These are phyloP conservation scores for Mercenaria mercenaria DNA, from an alignment of 1,140 invertebrate genomes.

Conservation along the genomic window DNA sequence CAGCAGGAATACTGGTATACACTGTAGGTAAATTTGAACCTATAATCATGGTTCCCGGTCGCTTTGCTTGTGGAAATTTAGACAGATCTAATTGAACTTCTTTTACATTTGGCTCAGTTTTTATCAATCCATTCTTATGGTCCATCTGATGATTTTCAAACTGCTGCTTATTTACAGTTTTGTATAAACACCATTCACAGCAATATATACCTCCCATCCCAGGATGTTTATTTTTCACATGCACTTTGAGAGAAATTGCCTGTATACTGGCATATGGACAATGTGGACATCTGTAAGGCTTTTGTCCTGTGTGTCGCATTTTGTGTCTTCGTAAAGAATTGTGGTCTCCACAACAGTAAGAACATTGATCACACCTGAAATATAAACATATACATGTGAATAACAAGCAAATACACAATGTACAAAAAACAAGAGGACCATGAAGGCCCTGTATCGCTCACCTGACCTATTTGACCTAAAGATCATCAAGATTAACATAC, in stretches of 20 bases:
- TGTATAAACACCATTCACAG: slow-evolving; percentile 88
- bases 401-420: slow-evolving; percentile 13
- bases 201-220: slow-evolving; percentile 87
- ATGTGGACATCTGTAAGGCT: slow-evolving; percentile 98
- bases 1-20: not conserved
- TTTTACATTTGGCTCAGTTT: slow-evolving; percentile 16
- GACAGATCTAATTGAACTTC: not conserved
- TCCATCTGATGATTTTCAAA: slow-evolving; percentile 88
- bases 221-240: slow-evolving; percentile 90
- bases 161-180: slow-evolving; percentile 88
- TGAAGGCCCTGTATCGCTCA: too few relatives aligned
- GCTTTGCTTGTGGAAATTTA: not conserved
- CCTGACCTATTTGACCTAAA: not conserved
- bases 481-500: too few relatives aligned
- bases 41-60: not conserved
- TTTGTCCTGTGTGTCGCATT: slow-evolving; percentile 98
- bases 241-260: slow-evolving; percentile 90
- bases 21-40: not conserved
- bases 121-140: slow-evolving; percentile 87
- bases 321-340: slow-evolving; percentile 95
- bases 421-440: not conserved
- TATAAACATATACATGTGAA: slow-evolving; percentile 77
- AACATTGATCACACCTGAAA: slow-evolving; percentile 84
- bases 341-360: slow-evolving; percentile 90
- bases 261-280: slow-evolving; percentile 97